Evolutionary conservation across 2,113 vertebrate genomes (phyloP), one percentile per base, ranked within the genome.

Genomic region (Prinia subflava): DNA sequence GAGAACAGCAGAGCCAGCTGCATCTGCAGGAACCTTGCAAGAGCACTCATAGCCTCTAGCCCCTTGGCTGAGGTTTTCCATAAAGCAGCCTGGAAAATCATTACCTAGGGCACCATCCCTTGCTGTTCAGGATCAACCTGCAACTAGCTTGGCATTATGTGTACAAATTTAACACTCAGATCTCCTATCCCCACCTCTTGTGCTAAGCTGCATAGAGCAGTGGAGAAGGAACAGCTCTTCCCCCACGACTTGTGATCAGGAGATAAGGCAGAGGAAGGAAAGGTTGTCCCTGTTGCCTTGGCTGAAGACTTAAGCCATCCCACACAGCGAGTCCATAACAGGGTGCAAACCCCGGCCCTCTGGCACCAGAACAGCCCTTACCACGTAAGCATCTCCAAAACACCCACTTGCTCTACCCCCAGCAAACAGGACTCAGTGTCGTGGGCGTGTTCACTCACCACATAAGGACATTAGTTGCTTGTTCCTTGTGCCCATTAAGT

Each of bases 21-120:
- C 39, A 37, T 88, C 53, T 3, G 4, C 92, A 85, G 70, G 57
- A 96, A 28, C 15, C 31, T 27, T 2, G 3, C 53, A 78, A 0
- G 4, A 67, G 6, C 30, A 41, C 9, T 25, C 24, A 23, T 59
- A 89, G 35, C 42, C 8, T 7, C 42, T 49, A 76, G 52, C 16
- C 21, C 35, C 55, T 91, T 75, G 47, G 60, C 56, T 67, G 56
- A 87, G 11, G n/a, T 85, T 55, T 96, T 77, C 60, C 64, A 87
- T 21, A 9, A 83, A 87, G 46, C 2, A 59, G 7, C 41, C 59
- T 44, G 57, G 37, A 63, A 90, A 95, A 65, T 85, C 24, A 9
- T 85, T 64, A 42, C 31, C 20, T 52, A 27, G 47, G 50, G 9
- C 59, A 69, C 14, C 46, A 53, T n/a, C 1, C 19, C 67, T 24